Base-by-base conservation (phyloP, 2,888 invertebrate genomes). In the Phlogophora meticulosa region DNA sequence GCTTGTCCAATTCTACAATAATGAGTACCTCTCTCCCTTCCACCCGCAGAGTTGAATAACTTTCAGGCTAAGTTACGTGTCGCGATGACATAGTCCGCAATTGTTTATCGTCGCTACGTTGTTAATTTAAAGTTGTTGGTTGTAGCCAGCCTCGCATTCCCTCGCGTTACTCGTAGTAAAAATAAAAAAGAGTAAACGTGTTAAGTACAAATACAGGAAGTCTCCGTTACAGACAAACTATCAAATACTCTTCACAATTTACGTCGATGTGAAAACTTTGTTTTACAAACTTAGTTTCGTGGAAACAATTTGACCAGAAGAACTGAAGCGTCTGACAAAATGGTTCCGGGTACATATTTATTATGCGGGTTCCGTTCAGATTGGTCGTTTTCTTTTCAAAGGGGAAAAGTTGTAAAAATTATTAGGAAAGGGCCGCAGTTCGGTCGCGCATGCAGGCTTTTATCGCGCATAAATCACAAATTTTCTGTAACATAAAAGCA, bases 1-100 rank as follows among this genome's bases (percentile, higher is more conserved):
- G 76, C 86, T 85, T 69, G 72, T 66, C 69, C 59, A 74, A 80
- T 81, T 74, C 53, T 45, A 63, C 70, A 69, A 79, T 80, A 83
- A 78, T 71, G 80, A 76, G 74, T 56, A 58, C 60, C 49, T 61
- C 67, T 17, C 24, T 36, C 22, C 11, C 15, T 17, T 60, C 55
- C 34, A 45, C 34, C 40, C 24, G 20, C 45, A 24, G 38, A 52
- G 46, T 60, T 64, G 52, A 46, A 46, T 55, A 76, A 58, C 42
- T 60, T 79, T 67, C 28, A 36, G 52, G 57, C 49, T 64, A 59
- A 73, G 36, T 60, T 73, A 55, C 52, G 48, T 68, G 51, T 45
- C 15, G 42, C 17, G 36, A 60, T 56, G 58, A 64, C 42, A 51
- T 51, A 43, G 40, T 49, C 56, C 28, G 17, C 24, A 57, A 40